Conservation (phyloP, 2,888 invertebrate species). For the Troides helena region DNA sequence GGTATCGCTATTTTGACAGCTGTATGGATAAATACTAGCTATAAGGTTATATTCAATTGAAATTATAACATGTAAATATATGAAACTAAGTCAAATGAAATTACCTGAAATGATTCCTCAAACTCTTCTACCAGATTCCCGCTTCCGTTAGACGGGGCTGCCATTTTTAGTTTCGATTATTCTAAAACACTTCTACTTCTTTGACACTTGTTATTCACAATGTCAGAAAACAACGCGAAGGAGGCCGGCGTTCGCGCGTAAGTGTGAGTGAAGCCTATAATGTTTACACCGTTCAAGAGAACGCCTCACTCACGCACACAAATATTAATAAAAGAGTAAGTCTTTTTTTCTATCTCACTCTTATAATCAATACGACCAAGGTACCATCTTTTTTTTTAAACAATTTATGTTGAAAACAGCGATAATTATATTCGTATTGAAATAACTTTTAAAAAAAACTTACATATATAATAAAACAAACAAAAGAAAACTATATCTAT, state of each 20-base stretch:
- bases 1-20: constrained; percentile 63
- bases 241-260: neutral
- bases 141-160: constrained; percentile 89
- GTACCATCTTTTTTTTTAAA: constrained; percentile 7
- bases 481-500: no score
- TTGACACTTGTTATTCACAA: constrained; percentile 33
- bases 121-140: constrained; percentile 94
- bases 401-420: neutral
- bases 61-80: constrained; percentile 19
- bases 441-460: neutral
- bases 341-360: constrained; percentile 13
- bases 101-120: constrained; percentile 94
- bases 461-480: neutral
- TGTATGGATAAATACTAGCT: constrained; percentile 39
- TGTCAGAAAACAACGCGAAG: constrained; percentile 14
- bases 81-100: constrained; percentile 25
- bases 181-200: constrained; percentile 30
- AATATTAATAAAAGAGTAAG: constrained; percentile 3
- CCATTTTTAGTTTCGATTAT: constrained; percentile 71
- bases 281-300: neutral
- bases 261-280: neutral
- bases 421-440: neutral
- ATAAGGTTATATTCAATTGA: constrained; percentile 51
- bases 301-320: constrained; percentile 22
- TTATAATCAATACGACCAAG: constrained; percentile 25